A percentile compares a stretch with the other conserved stretches of the same genome.
Evolutionary conservation across 1,140 invertebrate genomes (phyloP).

Genomic region (Trichomalopsis sarcophagae): DNA sequence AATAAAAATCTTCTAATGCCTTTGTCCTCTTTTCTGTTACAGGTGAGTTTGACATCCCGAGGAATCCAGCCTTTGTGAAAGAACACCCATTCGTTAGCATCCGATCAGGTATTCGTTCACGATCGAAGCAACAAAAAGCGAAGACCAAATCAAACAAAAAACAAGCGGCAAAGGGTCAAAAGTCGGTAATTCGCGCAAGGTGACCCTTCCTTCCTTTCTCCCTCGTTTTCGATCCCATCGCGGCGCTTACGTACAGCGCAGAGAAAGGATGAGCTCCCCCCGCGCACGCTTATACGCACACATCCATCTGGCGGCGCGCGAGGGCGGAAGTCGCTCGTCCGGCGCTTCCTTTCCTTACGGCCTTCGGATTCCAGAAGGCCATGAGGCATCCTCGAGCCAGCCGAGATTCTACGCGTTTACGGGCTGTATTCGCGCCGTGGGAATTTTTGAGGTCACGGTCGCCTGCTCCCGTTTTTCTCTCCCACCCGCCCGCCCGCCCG

Average conservation of each 20-base stretch:
- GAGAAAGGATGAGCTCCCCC: too few relatives aligned
- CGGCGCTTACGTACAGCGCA: too few relatives aligned
- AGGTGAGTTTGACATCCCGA: conserved; percentile 16
- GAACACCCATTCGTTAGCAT: too few relatives aligned
- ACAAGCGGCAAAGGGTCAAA: too few relatives aligned
- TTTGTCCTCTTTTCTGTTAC: conserved; percentile 11
- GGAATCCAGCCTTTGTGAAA: too few relatives aligned
- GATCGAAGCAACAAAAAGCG: too few relatives aligned
- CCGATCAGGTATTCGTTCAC: too few relatives aligned
- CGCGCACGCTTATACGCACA: not conserved
- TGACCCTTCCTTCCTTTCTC: not conserved
- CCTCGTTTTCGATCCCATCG: not conserved
- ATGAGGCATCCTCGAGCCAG: conserved; percentile 1
- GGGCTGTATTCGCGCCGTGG: conserved; percentile 19
- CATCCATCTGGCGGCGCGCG: not conserved
- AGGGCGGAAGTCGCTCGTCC: not conserved
- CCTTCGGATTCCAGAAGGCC: conserved; percentile 39
- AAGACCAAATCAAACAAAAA: too few relatives aligned
- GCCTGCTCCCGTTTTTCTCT: conserved; percentile 19
- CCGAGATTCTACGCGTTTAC: conserved; percentile 9
- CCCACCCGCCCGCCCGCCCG: not conserved
- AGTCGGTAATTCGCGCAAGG: too few relatives aligned
- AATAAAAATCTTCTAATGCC: not conserved
- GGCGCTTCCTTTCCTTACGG: conserved; percentile 12
- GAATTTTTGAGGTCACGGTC: conserved; percentile 49